Conservation (phyloP, 2,888 invertebrate genomes). For the Macaria notata region DNA sequence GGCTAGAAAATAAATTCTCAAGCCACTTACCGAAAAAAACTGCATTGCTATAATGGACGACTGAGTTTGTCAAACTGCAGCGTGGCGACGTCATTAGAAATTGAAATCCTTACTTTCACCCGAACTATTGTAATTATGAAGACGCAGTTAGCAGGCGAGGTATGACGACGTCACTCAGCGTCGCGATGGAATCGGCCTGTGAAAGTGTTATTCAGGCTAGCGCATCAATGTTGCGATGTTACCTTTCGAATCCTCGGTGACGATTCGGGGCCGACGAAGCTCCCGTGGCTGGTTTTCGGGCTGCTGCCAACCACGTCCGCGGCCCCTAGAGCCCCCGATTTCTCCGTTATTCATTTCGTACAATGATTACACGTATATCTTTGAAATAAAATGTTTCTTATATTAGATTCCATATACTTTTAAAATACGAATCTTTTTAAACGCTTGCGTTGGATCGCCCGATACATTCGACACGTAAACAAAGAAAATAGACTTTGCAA, state of each 20-base stretch:
- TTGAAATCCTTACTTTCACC: constrained; percentile 78
- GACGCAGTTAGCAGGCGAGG: constrained; percentile 52
- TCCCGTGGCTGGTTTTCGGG: constrained; percentile 72
- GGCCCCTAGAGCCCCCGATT: constrained; percentile 74
- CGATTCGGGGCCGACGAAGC: constrained; percentile 68
- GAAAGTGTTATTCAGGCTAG: constrained; percentile 42
- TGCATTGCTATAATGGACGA: constrained; percentile 43
- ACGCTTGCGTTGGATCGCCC: constrained; percentile 38
- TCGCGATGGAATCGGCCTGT: constrained; percentile 39
- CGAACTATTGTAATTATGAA: constrained; percentile 59
- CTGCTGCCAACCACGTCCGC: constrained; percentile 78
- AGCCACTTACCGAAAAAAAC: constrained; percentile 42
- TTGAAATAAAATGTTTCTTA: constrained; percentile 42
- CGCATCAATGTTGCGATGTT: constrained; percentile 21
- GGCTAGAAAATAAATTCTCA: constrained; percentile 7
- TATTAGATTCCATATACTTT: constrained; percentile 65
- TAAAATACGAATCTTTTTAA: constrained; percentile 35
- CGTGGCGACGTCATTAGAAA: constrained; percentile 72
- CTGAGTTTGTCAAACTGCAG: constrained; percentile 57
- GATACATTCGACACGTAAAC: constrained; percentile 76
- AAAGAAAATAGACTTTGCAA: constrained; percentile 69
- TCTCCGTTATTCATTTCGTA: constrained; percentile 81
- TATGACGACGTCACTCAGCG: constrained; percentile 56
- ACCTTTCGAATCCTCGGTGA: constrained; percentile 67
- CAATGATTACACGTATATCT: constrained; percentile 25